These are phyloP conservation scores for Hephaestus fuliginosus DNA, from an alignment of 2,797 vertebrate genomes.

Conservation along the genomic window DNA sequence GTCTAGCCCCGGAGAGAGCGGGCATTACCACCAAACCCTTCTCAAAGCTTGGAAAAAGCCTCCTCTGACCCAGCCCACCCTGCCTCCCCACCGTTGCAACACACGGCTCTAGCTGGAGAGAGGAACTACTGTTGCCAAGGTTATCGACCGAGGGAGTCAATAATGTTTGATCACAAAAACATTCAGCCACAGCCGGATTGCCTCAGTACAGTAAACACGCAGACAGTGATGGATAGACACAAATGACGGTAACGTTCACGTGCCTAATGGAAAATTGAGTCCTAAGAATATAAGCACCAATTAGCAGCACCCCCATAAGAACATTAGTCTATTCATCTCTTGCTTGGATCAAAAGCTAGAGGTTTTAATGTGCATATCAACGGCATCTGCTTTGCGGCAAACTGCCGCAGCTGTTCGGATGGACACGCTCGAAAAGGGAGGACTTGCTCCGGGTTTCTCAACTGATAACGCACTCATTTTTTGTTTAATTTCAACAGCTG, in stretches of 20 bases:
- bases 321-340: conserved; percentile 62
- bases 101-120: conserved; percentile 62
- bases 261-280: conserved; percentile 68
- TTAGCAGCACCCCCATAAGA: conserved; percentile 65
- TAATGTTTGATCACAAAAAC: conserved; percentile 87
- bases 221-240: conserved; percentile 69
- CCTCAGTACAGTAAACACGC: conserved; percentile 57
- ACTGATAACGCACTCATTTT: conserved; percentile 24
- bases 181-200: conserved; percentile 76
- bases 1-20: conserved; percentile 26
- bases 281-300: conserved; percentile 70
- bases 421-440: conserved; percentile 16
- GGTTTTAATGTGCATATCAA: conserved; percentile 72
- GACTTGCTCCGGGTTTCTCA: conserved; percentile 22
- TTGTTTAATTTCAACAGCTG: conserved; percentile 45
- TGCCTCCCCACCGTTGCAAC: conserved; percentile 35
- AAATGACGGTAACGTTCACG: conserved; percentile 61
- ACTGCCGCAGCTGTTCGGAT: conserved; percentile 54
- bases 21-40: conserved; percentile 53
- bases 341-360: conserved; percentile 43
- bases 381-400: conserved; percentile 49
- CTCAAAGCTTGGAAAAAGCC: conserved; percentile 58
- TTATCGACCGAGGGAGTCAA: conserved; percentile 85
- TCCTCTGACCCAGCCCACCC: conserved; percentile 22
- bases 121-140: conserved; percentile 85